These are phyloP conservation scores for Ennomos fuscantarius DNA, from an alignment of 2,888 invertebrate genomes.

Conservation along the genomic window DNA sequence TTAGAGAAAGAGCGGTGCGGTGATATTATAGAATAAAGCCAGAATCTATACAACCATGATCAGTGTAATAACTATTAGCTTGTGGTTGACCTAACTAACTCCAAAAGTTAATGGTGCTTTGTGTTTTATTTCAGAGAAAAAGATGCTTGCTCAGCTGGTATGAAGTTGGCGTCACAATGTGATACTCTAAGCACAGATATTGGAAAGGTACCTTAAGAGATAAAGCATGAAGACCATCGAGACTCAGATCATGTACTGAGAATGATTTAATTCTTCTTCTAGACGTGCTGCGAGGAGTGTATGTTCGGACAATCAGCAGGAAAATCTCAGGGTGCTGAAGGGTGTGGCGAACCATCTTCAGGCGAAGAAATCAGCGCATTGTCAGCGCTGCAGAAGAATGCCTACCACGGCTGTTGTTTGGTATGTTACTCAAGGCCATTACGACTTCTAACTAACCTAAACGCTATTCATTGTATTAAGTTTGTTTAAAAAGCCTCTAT, in stretches of 20 bases:
- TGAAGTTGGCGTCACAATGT: slow-evolving; percentile 61
- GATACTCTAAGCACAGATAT: slow-evolving; percentile 56
- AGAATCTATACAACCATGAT: too few species aligned
- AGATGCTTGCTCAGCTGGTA: slow-evolving; percentile 63
- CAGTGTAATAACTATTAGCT: too few species aligned
- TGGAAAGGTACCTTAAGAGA: slow-evolving; percentile 53
- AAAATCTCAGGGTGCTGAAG: slow-evolving; percentile 55
- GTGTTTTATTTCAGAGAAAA: slow-evolving; percentile 56
- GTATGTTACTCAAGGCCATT: slow-evolving; percentile 55
- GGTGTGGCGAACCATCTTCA: slow-evolving; percentile 53
- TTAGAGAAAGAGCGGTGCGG: too few species aligned
- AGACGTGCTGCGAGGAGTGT: slow-evolving; percentile 77
- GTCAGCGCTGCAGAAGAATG: slow-evolving; percentile 57
- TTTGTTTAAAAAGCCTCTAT: too few species aligned
- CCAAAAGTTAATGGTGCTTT: not conserved
- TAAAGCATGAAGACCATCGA: too few species aligned
- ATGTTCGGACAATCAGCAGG: slow-evolving; percentile 63
- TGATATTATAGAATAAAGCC: too few species aligned
- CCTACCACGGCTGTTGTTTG: slow-evolving; percentile 68
- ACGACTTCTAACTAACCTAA: too few species aligned
- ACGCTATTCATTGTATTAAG: too few species aligned
- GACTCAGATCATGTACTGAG: too few species aligned
- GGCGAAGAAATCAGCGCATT: slow-evolving; percentile 49
- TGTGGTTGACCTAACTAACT: too few species aligned
- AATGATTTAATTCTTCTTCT: slow-evolving; percentile 1